phyloP scores from a whole-genome alignment of 2,797 vertebrate species.

The Mus caroli region DNA sequence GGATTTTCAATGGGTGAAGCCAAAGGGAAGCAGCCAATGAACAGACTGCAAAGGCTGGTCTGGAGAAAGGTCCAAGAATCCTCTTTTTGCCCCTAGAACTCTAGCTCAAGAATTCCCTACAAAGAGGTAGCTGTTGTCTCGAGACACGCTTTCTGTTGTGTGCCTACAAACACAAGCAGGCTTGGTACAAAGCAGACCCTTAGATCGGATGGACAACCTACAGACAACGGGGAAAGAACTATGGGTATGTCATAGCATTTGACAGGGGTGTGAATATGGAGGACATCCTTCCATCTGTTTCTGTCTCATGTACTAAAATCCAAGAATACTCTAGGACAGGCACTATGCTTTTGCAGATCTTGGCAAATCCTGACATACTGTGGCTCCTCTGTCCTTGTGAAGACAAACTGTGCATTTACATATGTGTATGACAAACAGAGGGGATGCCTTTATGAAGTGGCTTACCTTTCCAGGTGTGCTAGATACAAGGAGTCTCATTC shows the following conservation, averaged over 20 bases:
- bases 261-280: not conserved
- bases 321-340: not conserved
- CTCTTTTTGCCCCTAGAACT: not conserved
- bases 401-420: not conserved
- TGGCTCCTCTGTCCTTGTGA: not conserved
- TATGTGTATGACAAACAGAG: not conserved
- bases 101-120: slow-evolving; percentile 3
- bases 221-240: not conserved
- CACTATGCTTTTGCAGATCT: not conserved
- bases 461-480: not conserved
- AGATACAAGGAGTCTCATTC: not conserved
- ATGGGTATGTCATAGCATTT: not conserved
- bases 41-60: not conserved
- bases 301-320: not conserved
- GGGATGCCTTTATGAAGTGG: not conserved
- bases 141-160: not conserved
- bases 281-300: not conserved
- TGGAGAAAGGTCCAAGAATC: not conserved
- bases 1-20: not conserved
- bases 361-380: not conserved
- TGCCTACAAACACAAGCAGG: slow-evolving; percentile 4
- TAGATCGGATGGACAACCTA: not conserved
- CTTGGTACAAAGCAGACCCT: not conserved
- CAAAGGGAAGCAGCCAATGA: not conserved
- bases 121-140: not conserved